A percentile compares a stretch with the other conserved stretches of the same genome.
Conservation (phyloP, 2,888 invertebrate species). For the Tillus elongatus region DNA sequence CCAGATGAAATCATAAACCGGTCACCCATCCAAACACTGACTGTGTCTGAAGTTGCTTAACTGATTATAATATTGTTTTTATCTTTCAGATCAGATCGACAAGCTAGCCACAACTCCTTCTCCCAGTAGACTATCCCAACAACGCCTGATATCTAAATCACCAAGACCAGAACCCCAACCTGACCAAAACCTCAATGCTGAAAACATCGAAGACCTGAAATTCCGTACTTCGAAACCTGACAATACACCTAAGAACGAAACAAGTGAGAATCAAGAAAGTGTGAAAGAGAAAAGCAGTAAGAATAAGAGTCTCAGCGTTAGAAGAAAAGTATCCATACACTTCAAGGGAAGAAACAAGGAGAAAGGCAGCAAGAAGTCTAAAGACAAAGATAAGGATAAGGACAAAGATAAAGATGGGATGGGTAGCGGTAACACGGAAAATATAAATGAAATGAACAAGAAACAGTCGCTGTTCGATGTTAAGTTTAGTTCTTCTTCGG, state of each 20-base stretch:
- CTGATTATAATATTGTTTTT: too few relatives aligned
- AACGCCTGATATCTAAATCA: too few relatives aligned
- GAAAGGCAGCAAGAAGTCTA: constrained; percentile 26
- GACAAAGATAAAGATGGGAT: too few relatives aligned
- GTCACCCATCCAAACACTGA: too few relatives aligned
- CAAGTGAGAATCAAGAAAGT: too few relatives aligned
- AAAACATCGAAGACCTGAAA: constrained; percentile 36
- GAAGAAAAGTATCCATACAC: constrained; percentile 42
- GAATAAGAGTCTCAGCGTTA: constrained; percentile 35
- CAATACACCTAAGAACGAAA: constrained; percentile 16
- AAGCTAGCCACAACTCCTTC: too few relatives aligned
- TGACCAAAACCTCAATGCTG: constrained; percentile 42
- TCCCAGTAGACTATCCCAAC: too few relatives aligned
- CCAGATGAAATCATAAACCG: too few relatives aligned
- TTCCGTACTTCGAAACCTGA: constrained; percentile 24
- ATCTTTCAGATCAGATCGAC: too few relatives aligned
- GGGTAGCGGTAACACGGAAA: constrained; percentile 21
- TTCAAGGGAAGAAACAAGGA: constrained; percentile 40
- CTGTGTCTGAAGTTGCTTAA: too few relatives aligned
- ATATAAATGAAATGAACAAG: constrained; percentile 23
- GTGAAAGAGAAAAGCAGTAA: constrained; percentile 25
- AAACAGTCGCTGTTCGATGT: constrained; percentile 31
- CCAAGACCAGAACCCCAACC: constrained; percentile 42
- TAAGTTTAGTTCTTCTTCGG: constrained; percentile 20
- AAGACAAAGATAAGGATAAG: constrained; percentile 13